Evolutionary conservation across 2,113 vertebrate genomes (phyloP).

Genomic region (Notarius quadriscutis): DNA sequence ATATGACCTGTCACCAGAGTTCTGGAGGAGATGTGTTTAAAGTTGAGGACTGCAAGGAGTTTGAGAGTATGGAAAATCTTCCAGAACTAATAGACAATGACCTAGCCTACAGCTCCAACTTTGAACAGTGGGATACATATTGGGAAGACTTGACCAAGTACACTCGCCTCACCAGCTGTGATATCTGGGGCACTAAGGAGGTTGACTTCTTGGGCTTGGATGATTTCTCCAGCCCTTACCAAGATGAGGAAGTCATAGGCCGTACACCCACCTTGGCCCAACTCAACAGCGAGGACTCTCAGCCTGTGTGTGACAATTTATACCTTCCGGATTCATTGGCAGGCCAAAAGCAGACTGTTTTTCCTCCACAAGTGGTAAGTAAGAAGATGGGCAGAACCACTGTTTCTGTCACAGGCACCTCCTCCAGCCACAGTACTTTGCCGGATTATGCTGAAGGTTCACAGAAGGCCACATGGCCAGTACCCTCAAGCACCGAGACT

Average conservation of each 20-base stretch:
- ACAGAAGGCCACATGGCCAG: constrained; percentile 85
- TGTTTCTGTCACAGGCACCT: constrained; percentile 65
- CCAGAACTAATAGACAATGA: constrained; percentile 86
- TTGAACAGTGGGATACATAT: constrained; percentile 98
- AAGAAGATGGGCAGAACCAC: constrained; percentile 77
- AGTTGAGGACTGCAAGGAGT: constrained; percentile 87
- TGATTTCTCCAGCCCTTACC: constrained; percentile 97
- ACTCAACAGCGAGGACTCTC: constrained; percentile 97
- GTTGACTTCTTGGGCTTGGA: constrained; percentile 96
- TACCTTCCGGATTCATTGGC: constrained; percentile 86
- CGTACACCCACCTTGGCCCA: constrained; percentile 94
- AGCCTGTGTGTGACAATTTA: constrained; percentile 90
- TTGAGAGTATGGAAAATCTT: constrained; percentile 87
- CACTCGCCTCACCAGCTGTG: constrained; percentile 94
- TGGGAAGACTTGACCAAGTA: constrained; percentile 99
- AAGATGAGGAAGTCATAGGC: constrained; percentile 96
- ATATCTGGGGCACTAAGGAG: constrained; percentile 99
- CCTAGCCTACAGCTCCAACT: constrained; percentile 83
- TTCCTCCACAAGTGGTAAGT: constrained; percentile 71
- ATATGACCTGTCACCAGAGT: constrained; percentile 92
- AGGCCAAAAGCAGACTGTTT: constrained; percentile 72
- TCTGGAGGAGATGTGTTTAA: constrained; percentile 85
- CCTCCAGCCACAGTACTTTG: constrained; percentile 76
- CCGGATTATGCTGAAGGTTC: constrained; percentile 83
- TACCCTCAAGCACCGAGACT: constrained; percentile 88